Conservation (phyloP, 2,888 invertebrate species). For the Branchinecta sandiegonensis region DNA sequence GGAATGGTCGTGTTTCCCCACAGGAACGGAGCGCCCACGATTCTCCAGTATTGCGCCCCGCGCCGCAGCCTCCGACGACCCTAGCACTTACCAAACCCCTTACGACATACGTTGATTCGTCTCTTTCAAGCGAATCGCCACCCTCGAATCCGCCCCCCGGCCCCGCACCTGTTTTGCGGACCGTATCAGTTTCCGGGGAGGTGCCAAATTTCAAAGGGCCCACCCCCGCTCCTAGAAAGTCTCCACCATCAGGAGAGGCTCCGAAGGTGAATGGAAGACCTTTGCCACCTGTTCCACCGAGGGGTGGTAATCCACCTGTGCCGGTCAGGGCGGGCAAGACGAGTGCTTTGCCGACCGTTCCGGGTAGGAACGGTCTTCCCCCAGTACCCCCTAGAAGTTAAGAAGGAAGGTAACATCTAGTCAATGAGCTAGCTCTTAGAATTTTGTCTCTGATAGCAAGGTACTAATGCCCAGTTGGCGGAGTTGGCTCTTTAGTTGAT, state of each 20-base stretch:
- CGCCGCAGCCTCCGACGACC: background rate
- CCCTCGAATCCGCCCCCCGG: background rate
- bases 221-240: background rate
- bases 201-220: background rate
- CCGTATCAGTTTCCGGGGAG: background rate
- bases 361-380: background rate
- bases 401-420: background rate
- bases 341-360: background rate
- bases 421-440: too few relatives aligned
- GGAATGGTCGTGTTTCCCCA: background rate
- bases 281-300: slow-evolving; percentile 8
- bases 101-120: background rate
- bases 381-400: background rate
- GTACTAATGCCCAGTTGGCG: too few relatives aligned
- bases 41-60: background rate
- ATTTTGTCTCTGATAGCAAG: too few relatives aligned
- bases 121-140: background rate
- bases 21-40: too few relatives aligned
- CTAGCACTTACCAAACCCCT: background rate
- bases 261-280: background rate
- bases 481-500: too few relatives aligned
- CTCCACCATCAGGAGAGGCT: background rate
- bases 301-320: background rate
- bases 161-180: background rate
- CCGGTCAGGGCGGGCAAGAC: background rate